phyloP scores from a whole-genome alignment of 2,797 vertebrate genomes.

The Xiphophorus birchmanni region DNA sequence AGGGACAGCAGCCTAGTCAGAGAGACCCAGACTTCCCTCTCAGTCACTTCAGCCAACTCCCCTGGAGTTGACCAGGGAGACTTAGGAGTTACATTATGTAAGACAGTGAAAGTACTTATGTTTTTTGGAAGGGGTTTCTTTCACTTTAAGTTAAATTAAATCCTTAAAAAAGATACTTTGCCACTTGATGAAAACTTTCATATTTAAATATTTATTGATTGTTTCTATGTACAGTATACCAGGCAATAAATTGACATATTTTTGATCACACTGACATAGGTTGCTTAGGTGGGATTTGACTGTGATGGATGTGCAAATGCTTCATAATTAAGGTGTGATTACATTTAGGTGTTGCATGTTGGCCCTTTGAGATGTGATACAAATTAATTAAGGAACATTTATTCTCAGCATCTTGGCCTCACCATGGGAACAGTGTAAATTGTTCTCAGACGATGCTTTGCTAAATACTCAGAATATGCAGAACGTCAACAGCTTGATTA shows the following conservation, averaged over 20 bases:
- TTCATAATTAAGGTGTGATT: constrained; percentile 34
- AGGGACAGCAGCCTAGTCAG: too few relatives aligned
- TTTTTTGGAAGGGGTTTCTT: too few relatives aligned
- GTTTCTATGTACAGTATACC: background rate
- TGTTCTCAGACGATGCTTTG: constrained; percentile 47
- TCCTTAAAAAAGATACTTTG: background rate
- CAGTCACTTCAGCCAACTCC: too few relatives aligned
- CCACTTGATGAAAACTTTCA: background rate
- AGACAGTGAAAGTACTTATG: too few relatives aligned
- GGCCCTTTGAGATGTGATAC: constrained; percentile 32
- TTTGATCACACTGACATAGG: background rate
- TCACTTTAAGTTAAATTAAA: background rate
- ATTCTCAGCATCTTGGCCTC: constrained; percentile 32
- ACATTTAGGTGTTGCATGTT: constrained; percentile 13
- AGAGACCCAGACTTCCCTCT: too few relatives aligned
- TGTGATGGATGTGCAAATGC: constrained; percentile 14
- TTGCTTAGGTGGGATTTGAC: constrained; percentile 17
- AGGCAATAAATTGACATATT: background rate
- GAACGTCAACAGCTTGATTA: constrained; percentile 41
- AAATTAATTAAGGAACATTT: constrained; percentile 59
- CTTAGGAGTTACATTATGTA: too few relatives aligned
- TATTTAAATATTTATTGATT: background rate
- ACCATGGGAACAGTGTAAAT: constrained; percentile 51
- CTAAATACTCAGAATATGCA: constrained; percentile 28
- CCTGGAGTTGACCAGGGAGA: too few relatives aligned